Percentiles rank a stretch among this genome's conserved stretches.
phyloP scores from a whole-genome alignment of 2,888 invertebrate species.

The Adelognathus sp. region DNA sequence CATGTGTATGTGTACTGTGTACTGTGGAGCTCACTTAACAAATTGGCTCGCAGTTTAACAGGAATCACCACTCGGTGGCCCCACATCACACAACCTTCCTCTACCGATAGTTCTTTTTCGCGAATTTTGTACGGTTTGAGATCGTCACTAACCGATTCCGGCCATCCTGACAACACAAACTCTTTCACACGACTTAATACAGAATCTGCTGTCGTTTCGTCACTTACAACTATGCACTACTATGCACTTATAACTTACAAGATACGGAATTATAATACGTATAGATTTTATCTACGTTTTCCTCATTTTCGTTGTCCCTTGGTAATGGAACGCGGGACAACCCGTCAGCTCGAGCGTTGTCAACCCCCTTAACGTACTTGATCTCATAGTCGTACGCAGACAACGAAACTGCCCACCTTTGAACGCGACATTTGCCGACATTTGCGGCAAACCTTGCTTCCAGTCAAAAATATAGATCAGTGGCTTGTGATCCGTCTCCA shows the following conservation, averaged over 20 bases:
- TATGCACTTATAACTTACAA: background rate
- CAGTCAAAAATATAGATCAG: constrained; percentile 42
- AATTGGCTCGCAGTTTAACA: background rate
- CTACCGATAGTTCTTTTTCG: constrained; percentile 37
- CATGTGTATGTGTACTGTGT: no score
- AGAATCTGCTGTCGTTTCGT: background rate
- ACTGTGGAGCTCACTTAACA: constrained; percentile 56
- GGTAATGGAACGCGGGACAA: constrained; percentile 14
- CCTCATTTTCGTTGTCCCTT: background rate
- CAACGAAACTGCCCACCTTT: constrained; percentile 42
- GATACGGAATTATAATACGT: constrained; percentile 25
- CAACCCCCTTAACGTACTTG: constrained; percentile 20
- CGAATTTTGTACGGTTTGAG: constrained; percentile 11
- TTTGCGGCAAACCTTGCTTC: constrained; percentile 26
- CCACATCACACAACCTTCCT: constrained; percentile 56
- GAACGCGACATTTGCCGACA: constrained; percentile 30
- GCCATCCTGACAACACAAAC: constrained; percentile 22
- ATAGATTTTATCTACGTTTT: background rate
- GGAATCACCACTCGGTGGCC: constrained; percentile 53
- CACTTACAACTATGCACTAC: background rate
- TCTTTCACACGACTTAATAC: background rate
- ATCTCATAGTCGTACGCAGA: constrained; percentile 36
- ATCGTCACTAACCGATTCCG: background rate
- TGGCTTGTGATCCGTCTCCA: constrained; percentile 46
- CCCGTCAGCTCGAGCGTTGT: constrained; percentile 30